A percentile compares a stretch with the other conserved stretches of the same genome.
Evolutionary conservation across 2,113 vertebrate species (phyloP).

Genomic region (Rhea americana): DNA sequence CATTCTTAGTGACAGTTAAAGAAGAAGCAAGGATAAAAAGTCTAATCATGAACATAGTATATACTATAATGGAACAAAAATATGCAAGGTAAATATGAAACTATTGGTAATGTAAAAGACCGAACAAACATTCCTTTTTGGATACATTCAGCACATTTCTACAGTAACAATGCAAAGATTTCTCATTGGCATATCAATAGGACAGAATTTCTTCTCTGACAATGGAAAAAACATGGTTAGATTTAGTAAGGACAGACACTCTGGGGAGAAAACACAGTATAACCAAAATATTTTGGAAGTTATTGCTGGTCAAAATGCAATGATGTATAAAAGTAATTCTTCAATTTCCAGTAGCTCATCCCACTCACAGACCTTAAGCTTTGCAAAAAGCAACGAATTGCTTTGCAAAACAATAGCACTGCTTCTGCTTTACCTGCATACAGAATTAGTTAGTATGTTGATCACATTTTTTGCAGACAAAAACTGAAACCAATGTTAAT

Average conservation of each 20-base stretch:
- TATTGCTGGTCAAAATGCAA: background rate
- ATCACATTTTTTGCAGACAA: background rate
- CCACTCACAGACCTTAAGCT: background rate
- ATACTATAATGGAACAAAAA: background rate
- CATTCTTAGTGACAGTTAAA: background rate
- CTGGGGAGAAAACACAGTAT: background rate
- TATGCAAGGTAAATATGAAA: background rate
- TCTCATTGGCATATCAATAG: background rate
- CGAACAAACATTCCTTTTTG: background rate
- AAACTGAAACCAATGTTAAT: background rate
- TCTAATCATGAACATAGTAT: background rate
- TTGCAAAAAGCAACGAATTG: background rate
- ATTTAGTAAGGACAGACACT: background rate
- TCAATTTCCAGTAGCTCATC: background rate
- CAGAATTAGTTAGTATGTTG: background rate
- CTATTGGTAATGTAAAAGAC: background rate
- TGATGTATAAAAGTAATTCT: background rate
- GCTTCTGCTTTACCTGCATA: background rate
- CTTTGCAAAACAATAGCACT: background rate
- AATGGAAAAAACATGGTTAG: background rate
- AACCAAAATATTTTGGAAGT: background rate
- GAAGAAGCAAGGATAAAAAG: background rate
- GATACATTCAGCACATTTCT: background rate
- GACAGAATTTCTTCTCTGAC: background rate
- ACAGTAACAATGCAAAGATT: background rate